These are phyloP conservation scores for Stenotaenia linearis DNA, from an alignment of 2,888 invertebrate species.

Conservation along the genomic window DNA sequence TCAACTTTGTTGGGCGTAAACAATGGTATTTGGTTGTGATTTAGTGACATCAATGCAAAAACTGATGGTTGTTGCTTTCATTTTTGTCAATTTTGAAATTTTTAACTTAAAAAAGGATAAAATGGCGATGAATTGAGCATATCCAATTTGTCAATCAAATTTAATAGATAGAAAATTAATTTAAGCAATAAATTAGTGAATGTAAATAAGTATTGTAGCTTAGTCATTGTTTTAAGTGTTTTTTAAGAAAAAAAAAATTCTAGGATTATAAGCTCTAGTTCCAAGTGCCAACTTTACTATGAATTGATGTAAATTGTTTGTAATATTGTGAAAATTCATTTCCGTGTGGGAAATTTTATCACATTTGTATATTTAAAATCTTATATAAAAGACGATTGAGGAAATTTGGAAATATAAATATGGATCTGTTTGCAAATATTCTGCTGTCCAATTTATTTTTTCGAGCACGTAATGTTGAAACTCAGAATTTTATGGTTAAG, in stretches of 20 bases:
- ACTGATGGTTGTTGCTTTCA: background rate
- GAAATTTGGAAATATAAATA: background rate
- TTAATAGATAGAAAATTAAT: background rate
- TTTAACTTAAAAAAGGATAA: background rate
- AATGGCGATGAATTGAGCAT: background rate
- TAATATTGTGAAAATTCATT: constrained; percentile 10
- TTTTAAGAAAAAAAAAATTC: background rate
- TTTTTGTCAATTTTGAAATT: constrained; percentile 8
- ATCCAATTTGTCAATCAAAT: background rate
- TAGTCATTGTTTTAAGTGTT: background rate
- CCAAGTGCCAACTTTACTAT: constrained; percentile 4
- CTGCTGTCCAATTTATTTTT: background rate
- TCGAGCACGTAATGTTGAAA: background rate
- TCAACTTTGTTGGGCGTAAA: background rate
- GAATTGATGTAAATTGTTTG: constrained; percentile 11
- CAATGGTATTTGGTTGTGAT: background rate
- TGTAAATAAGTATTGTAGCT: constrained; percentile 4
- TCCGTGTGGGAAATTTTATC: constrained; percentile 1
- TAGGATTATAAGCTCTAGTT: constrained; percentile 11
- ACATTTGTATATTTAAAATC: background rate
- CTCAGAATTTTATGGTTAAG: background rate
- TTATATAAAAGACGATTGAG: background rate
- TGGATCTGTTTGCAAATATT: background rate
- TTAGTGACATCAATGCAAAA: constrained; percentile 6
- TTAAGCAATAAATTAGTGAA: background rate